These are phyloP conservation scores for Heteronetta atricapilla DNA, from an alignment of 2,113 vertebrate species.

Conservation along the genomic window DNA sequence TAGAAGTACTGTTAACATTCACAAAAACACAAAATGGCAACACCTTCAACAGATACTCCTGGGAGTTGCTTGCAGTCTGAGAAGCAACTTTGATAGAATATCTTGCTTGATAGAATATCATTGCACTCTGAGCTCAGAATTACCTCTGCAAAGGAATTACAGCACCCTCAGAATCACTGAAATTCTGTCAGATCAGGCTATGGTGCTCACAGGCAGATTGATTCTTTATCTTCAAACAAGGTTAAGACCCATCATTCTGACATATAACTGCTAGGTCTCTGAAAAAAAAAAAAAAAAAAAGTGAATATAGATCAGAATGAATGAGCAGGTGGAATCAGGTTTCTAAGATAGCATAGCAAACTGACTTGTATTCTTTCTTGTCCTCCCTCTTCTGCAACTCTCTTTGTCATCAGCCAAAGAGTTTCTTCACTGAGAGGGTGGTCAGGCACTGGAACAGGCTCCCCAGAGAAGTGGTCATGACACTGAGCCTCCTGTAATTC, in stretches of 20 bases:
- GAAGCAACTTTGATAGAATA: neutral
- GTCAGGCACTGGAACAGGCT: too few species aligned
- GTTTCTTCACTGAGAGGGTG: too few species aligned
- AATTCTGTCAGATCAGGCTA: neutral
- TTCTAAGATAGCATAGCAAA: neutral
- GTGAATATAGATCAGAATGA: slow-evolving; percentile 22
- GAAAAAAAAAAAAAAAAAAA: slow-evolving; percentile 26
- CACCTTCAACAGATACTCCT: neutral
- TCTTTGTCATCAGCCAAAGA: neutral
- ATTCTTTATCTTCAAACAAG: slow-evolving; percentile 14
- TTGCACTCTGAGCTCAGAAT: neutral
- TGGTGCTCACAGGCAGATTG: neutral
- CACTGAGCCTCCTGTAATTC: too few species aligned
- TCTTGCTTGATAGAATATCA: neutral
- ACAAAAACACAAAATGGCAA: neutral
- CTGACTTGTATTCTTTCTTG: neutral
- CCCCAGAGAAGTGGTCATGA: too few species aligned
- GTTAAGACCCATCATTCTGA: slow-evolving; percentile 8
- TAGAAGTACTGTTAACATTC: neutral
- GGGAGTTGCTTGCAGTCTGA: neutral
- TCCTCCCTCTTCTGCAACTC: neutral
- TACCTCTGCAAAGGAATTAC: neutral
- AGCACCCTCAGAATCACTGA: neutral
- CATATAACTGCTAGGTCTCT: neutral
- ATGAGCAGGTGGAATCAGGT: neutral